Evolutionary conservation across 1,140 invertebrate genomes (phyloP), one percentile per base, ranked within the genome.

Genomic region (Zaprionus lachaisei): DNA sequence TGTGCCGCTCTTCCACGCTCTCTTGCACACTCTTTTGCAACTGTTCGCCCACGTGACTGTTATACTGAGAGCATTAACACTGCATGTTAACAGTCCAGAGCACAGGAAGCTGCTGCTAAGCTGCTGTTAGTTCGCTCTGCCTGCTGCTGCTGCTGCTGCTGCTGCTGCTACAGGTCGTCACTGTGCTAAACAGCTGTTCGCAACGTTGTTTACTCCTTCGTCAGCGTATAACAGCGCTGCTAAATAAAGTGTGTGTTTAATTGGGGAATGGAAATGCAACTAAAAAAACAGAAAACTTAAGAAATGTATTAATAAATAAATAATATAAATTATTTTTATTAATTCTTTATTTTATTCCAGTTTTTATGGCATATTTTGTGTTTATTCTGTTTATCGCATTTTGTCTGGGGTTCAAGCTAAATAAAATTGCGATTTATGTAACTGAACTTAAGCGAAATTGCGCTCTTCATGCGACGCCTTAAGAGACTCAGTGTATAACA

Each of bases 81-180:
- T 11, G 31, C 9, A 9, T 3, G 61, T 55, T 71, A 49, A 75
- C 72, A 75, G 67, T 38, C 28, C 28, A 26, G 62, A 17, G 51
- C 44, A 62, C 44, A 62, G 58, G 68, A 71, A 37, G 26, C 31
- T 17, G 54, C 31, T 34, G 34, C 20, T 31, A 11, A 24, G 22
- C 57, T 60, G 24, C 60, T 83, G 81, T 79, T 84, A 81, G 31
- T 38, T 38, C 4, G 41, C n/a, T 17, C 15, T 34, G 31, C 31
- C 7, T 7, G n/a, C 41, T 44, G 9, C 20, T 49, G 47, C 24
- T 11, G 68, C 7, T 7, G n/a, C 41, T 44, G 9, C 20, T 49
- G 47, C 24, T 11, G 68, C 82, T 38, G 82, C 82, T 76, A 85
- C 82, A 85, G 82, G 82, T 85, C 79, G 82, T 85, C 79, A 79